Percentiles rank a stretch among this genome's conserved stretches.
Conservation (phyloP, 1,140 invertebrate species). For the Charaxes varanes region DNA sequence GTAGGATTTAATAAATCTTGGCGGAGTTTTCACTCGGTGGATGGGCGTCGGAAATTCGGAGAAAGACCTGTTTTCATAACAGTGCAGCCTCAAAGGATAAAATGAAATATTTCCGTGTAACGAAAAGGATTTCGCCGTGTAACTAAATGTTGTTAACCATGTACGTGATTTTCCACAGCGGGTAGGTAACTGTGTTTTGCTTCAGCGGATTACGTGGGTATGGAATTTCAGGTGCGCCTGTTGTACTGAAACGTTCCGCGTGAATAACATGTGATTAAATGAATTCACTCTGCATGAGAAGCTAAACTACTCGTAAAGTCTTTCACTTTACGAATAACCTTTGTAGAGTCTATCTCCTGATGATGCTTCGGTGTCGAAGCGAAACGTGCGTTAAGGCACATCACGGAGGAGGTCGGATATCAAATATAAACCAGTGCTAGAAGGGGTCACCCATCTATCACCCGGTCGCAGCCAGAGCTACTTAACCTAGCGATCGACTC, state of each 20-base stretch:
- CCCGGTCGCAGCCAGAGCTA: too few relatives aligned
- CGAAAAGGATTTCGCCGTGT: slow-evolving; percentile 16
- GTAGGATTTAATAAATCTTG: slow-evolving; percentile 22
- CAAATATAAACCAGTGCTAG: too few relatives aligned
- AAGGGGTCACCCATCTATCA: too few relatives aligned
- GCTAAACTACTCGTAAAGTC: too few relatives aligned
- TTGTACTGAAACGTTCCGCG: slow-evolving; percentile 4
- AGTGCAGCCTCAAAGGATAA: slow-evolving; percentile 21
- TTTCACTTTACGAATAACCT: too few relatives aligned
- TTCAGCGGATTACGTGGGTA: slow-evolving; percentile 2
- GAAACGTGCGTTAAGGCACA: too few relatives aligned
- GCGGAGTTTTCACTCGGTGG: slow-evolving; percentile 16
- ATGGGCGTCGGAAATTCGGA: slow-evolving; percentile 17
- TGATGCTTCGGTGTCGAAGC: too few relatives aligned
- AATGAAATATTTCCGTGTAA: slow-evolving; percentile 23
- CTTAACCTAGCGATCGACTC: too few relatives aligned
- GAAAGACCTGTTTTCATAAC: slow-evolving; percentile 26
- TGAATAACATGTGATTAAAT: too few relatives aligned
- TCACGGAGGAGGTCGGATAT: too few relatives aligned
- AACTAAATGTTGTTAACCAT: slow-evolving; percentile 20
- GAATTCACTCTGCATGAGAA: too few relatives aligned
- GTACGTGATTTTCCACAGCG: slow-evolving; percentile 13
- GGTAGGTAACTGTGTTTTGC: neutral
- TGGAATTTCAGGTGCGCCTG: slow-evolving; percentile 10
- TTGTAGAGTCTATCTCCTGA: too few relatives aligned